Percentiles rank a stretch among this genome's conserved stretches.
phyloP scores from a whole-genome alignment of 2,113 vertebrate species.

The Mobula hypostoma region DNA sequence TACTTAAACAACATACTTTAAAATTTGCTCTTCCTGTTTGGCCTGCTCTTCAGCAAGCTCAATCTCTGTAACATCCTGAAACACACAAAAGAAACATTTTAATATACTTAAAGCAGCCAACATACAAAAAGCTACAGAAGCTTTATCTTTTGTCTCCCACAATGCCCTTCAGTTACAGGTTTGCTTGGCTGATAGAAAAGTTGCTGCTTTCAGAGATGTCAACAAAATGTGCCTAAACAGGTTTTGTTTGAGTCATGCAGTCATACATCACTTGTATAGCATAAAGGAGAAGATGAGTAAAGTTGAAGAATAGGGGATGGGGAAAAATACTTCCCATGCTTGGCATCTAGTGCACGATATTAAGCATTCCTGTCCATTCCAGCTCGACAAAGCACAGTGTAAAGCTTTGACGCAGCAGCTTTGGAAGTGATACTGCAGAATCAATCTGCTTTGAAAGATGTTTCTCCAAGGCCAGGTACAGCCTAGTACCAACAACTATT shows the following conservation, averaged over 20 bases:
- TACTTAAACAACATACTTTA: conserved; percentile 65
- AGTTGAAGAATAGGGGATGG: no score
- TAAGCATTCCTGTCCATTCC: not conserved
- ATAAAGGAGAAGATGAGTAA: no score
- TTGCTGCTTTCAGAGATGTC: not conserved
- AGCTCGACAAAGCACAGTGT: not conserved
- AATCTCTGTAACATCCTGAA: conserved; percentile 82
- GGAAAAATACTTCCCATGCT: not conserved
- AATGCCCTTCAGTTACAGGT: not conserved
- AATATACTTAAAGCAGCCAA: not conserved
- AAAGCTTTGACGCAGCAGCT: not conserved
- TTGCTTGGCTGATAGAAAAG: not conserved
- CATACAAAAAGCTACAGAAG: not conserved
- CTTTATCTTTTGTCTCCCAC: not conserved
- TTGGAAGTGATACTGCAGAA: not conserved
- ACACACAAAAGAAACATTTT: conserved; percentile 4
- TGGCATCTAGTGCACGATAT: not conserved
- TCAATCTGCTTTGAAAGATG: not conserved
- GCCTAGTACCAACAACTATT: not conserved
- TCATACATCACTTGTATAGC: no score
- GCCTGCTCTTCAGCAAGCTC: conserved; percentile 80
- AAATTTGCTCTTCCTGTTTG: conserved; percentile 76
- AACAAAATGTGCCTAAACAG: no score
- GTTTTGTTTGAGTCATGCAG: no score
- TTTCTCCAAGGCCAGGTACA: not conserved